Percentiles rank a stretch among this genome's conserved stretches.
phyloP scores from a whole-genome alignment of 1,140 invertebrate genomes.

The Drosophila baimaii region DNA sequence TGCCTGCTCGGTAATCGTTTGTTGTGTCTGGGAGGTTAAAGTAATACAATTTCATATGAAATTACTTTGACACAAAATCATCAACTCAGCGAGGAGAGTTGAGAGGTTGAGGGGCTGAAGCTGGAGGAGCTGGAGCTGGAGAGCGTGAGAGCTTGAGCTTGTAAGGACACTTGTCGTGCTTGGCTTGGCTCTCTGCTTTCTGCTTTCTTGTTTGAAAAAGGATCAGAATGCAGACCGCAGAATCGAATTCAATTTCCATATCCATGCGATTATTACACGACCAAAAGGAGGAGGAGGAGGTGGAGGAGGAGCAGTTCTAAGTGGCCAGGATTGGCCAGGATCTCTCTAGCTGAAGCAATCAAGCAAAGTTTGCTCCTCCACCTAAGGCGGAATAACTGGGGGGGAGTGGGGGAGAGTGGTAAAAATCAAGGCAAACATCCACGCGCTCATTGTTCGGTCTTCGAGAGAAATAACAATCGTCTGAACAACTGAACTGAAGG shows the following conservation, averaged over 20 bases:
- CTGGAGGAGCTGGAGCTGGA: not conserved
- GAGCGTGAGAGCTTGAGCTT: not conserved
- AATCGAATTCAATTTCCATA: conserved; percentile 75
- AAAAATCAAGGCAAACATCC: conserved; percentile 46
- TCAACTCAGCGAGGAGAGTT: conserved; percentile 24
- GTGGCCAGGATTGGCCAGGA: conserved; percentile 1
- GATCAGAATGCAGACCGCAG: conserved; percentile 14
- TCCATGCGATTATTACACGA: conserved; percentile 63
- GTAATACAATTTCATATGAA: conserved; percentile 69
- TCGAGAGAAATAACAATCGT: conserved; percentile 55
- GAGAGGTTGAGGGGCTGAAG: too few species aligned
- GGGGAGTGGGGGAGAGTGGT: too few species aligned
- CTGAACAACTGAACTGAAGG: conserved; percentile 25
- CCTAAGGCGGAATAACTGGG: not conserved
- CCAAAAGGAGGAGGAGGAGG: conserved; percentile 5
- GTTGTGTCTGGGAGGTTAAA: conserved; percentile 61
- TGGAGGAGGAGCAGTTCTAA: too few species aligned
- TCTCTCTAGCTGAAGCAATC: not conserved
- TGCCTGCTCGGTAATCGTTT: conserved; percentile 54
- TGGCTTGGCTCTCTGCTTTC: too few species aligned
- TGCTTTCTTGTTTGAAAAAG: too few species aligned
- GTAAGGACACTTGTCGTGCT: not conserved
- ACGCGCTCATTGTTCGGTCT: conserved; percentile 40
- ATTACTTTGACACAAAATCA: conserved; percentile 62
- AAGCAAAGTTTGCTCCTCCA: conserved; percentile 23